Evolutionary conservation across 2,113 vertebrate genomes (phyloP), one percentile per base, ranked within the genome.

Genomic region (Cryptotis parvus): DNA sequence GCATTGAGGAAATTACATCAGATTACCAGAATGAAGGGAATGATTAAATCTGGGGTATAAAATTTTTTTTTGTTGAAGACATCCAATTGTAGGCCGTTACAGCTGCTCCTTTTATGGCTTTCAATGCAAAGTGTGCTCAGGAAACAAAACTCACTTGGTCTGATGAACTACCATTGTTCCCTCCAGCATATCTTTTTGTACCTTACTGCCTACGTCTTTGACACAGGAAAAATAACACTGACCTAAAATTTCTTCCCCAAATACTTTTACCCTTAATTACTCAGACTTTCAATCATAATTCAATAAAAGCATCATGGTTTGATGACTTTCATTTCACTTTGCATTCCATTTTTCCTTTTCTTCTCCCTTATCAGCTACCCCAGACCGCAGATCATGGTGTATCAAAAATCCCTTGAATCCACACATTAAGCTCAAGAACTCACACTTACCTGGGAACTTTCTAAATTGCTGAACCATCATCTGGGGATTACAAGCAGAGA

Each of bases 251-350:
- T 45, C n/a, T 65, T 73, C 15, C 31, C 18, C 33, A 70, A 87
- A 27, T 61, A 80, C 16, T 43, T 94, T 87, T 73, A n/a, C 43
- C n/a, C n/a, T 72, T 83, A 78, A 95, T 78, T 49, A 6, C 12
- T 87, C 31, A 69, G 68, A 58, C 7, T 37, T 11, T 76, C 33
- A 15, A 55, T 4, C 18, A 41, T 93, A 29, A 65, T 31, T 33
- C 18, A 61, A 77, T 4, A n/a, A 35, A 87, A 22, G 26, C 10
- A 81, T 43, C 8, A 39, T 24, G 4, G 6, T 58, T 58, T 86
- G 26, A 0, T 33, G 31, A 16, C 20, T 49, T 39, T 72, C 52
- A 55, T 55, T 84, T 73, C 18, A 20, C 52, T 18, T 55, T 84
- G 66, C 20, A 20, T 80, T 88, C 45, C 20, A 4, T 69, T 76